Evolutionary conservation across 2,888 invertebrate species (phyloP), one percentile per base, ranked within the genome.

Genomic region (Sclerodermus sp.): DNA sequence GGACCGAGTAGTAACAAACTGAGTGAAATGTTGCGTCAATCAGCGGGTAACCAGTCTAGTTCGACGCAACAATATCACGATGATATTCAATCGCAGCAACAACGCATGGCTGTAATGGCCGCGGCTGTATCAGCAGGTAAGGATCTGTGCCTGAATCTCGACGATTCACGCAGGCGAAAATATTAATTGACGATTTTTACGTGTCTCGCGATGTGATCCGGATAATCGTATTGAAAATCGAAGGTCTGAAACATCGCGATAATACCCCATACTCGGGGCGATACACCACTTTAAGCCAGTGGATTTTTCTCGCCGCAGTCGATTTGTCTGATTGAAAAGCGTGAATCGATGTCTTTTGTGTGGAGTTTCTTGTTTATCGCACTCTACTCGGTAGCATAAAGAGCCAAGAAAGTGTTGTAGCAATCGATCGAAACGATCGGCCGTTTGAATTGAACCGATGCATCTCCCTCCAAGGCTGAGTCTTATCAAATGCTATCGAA

Each of bases 1-100:
- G 77, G 77, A 53, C 76, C 74, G 49, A 77, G 76, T 50, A 73
- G 74, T 50, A 78, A 74, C 64, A 78, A 79, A 57, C 72, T 78
- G 47, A 78, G 78, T 59, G 79, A 78, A 57, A 77, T 79, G 73
- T 67, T 77, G 32, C 63, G 78, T 48, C 23, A 23, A 23, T 23
- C 23, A 8, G 72, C 75, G 36, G 72, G 74, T 32, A 77, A 71
- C 55, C 77, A 77, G 49, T 75, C 72, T 46, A 71, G 67, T 45
- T 70, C 77, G 47, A 77, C 73, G 36, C 78, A 77, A 49, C 78
- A 78, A 52, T 77, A 78, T 61, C 76, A 78, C 60, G 77, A 78
- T 59, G 78, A 78, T 86, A 90, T 37, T 85, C 89, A 53, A 84
- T 89, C 78, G 86, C 90, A 49, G 86, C 77, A 77, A 50, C 77